These are phyloP conservation scores for Gambusia yucatana DNA, from an alignment of 2,797 vertebrate species.

Conservation along the genomic window DNA sequence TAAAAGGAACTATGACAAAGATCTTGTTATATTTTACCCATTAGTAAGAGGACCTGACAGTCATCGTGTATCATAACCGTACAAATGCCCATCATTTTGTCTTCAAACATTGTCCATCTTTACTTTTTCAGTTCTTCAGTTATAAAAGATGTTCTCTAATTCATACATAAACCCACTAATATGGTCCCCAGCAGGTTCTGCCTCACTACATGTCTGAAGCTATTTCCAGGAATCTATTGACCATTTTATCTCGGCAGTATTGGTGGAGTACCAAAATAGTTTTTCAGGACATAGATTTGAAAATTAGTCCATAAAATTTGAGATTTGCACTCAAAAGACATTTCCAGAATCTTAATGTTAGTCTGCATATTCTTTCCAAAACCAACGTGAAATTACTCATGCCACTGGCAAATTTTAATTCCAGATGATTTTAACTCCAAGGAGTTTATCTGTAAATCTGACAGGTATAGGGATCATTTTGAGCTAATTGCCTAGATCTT, in stretches of 20 bases:
- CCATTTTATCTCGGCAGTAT: not conserved
- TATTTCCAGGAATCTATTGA: not conserved
- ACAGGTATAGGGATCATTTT: too few species aligned
- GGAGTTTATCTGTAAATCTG: too few species aligned
- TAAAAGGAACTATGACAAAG: not conserved
- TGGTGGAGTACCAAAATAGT: not conserved
- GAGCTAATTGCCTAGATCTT: too few species aligned
- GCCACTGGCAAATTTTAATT: not conserved
- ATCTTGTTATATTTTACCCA: constrained; percentile 1
- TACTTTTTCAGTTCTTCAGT: not conserved
- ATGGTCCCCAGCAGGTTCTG: not conserved
- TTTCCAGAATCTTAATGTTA: not conserved
- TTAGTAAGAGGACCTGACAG: not conserved
- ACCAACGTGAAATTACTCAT: not conserved
- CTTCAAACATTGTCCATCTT: not conserved
- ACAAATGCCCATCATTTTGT: not conserved
- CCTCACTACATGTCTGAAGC: not conserved
- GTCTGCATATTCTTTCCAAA: not conserved
- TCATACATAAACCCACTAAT: not conserved
- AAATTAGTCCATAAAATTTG: not conserved
- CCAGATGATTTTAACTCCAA: too few species aligned
- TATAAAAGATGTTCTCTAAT: not conserved
- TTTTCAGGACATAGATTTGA: not conserved
- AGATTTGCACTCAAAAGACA: not conserved
- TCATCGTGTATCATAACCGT: not conserved